Evolutionary conservation across 1,140 invertebrate genomes (phyloP).

Genomic region (Spodoptera litura): DNA sequence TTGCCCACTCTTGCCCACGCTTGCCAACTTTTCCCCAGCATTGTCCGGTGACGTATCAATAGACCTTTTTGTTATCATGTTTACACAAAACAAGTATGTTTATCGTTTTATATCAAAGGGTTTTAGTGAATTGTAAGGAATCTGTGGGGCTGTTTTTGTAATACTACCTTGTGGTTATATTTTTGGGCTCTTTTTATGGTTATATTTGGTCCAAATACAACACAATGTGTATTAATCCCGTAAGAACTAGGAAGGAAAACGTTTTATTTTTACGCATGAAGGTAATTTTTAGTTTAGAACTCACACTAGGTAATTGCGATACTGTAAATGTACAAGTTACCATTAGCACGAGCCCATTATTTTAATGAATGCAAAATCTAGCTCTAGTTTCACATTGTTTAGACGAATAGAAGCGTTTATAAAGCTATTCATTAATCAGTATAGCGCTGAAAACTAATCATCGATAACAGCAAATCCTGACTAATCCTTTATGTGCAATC

Average conservation of each 20-base stretch:
- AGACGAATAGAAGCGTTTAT: constrained; percentile 3
- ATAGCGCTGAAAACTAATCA: constrained; percentile 27
- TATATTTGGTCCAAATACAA: too few species aligned
- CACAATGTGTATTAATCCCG: too few species aligned
- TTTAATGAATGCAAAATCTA: constrained; percentile 8
- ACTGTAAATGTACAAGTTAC: too few species aligned
- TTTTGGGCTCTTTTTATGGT: too few species aligned
- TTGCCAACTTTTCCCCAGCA: constrained; percentile 51
- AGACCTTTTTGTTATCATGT: constrained; percentile 50
- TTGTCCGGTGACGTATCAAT: constrained; percentile 69
- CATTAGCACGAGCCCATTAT: background rate
- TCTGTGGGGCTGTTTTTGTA: too few species aligned
- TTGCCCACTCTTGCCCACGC: constrained; percentile 42
- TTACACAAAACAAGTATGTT: constrained; percentile 33
- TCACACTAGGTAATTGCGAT: too few species aligned
- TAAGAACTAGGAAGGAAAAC: too few species aligned
- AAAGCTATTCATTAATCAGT: constrained; percentile 36
- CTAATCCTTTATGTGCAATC: constrained; percentile 26
- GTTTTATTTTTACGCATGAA: too few species aligned
- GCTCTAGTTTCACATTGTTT: constrained; percentile 7
- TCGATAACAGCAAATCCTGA: constrained; percentile 15
- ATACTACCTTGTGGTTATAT: too few species aligned
- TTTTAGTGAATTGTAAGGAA: too few species aligned
- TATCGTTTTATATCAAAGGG: constrained; percentile 30
- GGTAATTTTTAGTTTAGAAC: too few species aligned